These are phyloP conservation scores for Hirundichthys speculiger DNA, from an alignment of 2,113 vertebrate genomes.

Conservation along the genomic window DNA sequence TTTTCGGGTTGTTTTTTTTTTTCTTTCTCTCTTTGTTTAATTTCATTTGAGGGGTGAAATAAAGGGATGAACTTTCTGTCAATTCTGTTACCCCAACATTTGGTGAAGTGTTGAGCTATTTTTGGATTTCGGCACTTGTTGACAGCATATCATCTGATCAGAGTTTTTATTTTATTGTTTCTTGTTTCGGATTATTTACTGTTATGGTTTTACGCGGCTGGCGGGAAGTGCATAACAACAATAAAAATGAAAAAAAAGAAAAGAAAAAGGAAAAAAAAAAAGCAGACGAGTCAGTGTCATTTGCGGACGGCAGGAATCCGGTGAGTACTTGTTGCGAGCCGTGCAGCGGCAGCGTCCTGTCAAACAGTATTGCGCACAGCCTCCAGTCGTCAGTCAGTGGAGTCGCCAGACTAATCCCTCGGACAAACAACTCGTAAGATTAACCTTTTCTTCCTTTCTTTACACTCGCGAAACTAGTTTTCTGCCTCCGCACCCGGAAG, in stretches of 20 bases:
- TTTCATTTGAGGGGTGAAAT: neutral
- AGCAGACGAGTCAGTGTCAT: slow-evolving; percentile 52
- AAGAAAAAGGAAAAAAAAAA: neutral
- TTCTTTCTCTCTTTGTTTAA: no score
- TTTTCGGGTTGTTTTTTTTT: no score
- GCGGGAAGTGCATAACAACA: slow-evolving; percentile 21
- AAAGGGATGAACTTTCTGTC: neutral
- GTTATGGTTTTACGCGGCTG: slow-evolving; percentile 10
- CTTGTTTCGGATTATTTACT: neutral
- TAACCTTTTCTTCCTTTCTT: slow-evolving; percentile 31
- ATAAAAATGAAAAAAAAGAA: no score
- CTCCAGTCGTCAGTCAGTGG: slow-evolving; percentile 50
- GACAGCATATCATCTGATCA: slow-evolving; percentile 11
- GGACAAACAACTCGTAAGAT: slow-evolving; percentile 65
- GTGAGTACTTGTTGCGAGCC: slow-evolving; percentile 76
- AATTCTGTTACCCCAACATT: neutral
- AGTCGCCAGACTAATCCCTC: slow-evolving; percentile 61
- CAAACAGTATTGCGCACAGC: slow-evolving; percentile 68
- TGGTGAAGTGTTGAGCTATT: slow-evolving; percentile 6
- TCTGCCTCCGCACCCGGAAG: slow-evolving; percentile 75
- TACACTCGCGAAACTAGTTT: slow-evolving; percentile 38
- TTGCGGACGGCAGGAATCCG: slow-evolving; percentile 56
- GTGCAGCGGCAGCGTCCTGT: slow-evolving; percentile 70
- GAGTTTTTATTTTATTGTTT: neutral
- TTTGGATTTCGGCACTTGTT: slow-evolving; percentile 53